Conservation (phyloP, 2,113 vertebrate species). For the Synchiropus splendidus region DNA sequence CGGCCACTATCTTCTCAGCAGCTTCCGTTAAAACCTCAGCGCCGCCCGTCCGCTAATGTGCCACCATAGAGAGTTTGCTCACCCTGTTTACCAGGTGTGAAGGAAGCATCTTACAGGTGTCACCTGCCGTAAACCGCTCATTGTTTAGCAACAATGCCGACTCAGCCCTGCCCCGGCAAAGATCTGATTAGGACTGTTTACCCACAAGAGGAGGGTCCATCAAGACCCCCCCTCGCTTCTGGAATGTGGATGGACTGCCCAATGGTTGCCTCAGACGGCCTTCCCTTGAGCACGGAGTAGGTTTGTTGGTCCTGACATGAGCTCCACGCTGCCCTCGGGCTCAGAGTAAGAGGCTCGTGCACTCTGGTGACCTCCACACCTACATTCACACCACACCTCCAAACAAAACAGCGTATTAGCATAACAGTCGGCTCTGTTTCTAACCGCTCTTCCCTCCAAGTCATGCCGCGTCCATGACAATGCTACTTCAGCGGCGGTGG, state of each 20-base stretch:
- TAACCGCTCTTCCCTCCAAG: conserved; percentile 15
- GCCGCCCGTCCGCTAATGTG: neutral
- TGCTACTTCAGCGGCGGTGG: conserved; percentile 18
- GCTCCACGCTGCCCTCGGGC: conserved; percentile 27
- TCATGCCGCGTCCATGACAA: conserved; percentile 52
- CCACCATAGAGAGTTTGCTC: conserved; percentile 15
- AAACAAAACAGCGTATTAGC: conserved; percentile 47
- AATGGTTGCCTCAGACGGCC: conserved; percentile 29
- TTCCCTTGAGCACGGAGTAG: conserved; percentile 15
- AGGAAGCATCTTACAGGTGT: conserved; percentile 40
- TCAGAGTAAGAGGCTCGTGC: conserved; percentile 26
- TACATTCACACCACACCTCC: conserved; percentile 37
- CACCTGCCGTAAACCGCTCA: conserved; percentile 25
- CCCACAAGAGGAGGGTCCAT: conserved; percentile 26
- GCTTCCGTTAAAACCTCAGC: too few relatives aligned
- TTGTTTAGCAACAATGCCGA: conserved; percentile 45
- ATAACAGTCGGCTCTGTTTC: conserved; percentile 43
- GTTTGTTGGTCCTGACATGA: conserved; percentile 36
- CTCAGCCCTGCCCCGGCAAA: conserved; percentile 21
- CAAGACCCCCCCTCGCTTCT: conserved; percentile 19
- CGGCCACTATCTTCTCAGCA: too few relatives aligned
- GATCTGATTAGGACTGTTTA: conserved; percentile 49
- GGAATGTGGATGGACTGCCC: conserved; percentile 36
- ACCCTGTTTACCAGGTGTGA: conserved; percentile 33
- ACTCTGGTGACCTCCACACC: conserved; percentile 37